Percentiles rank a stretch among this genome's conserved stretches.
Conservation (phyloP, 2,888 invertebrate species). For the Marronus borbonicus region DNA sequence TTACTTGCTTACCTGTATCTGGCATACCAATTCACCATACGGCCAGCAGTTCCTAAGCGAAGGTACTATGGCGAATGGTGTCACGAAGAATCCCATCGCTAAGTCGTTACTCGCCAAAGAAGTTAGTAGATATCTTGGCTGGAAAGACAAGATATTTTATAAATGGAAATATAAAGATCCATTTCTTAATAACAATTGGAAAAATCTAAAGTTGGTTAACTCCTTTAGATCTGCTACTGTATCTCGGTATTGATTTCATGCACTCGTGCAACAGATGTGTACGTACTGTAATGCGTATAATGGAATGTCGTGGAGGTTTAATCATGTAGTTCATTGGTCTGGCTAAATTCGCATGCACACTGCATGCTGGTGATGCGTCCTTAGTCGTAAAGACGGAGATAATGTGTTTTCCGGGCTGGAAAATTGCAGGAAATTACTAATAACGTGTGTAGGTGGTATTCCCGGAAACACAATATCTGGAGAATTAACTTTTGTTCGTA, state of each 20-base stretch:
- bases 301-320: not conserved
- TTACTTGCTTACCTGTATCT: conserved; percentile 82
- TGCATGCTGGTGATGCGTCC: no score
- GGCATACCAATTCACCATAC: conserved; percentile 91
- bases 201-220: not conserved
- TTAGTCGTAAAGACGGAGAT: no score
- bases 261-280: conserved; percentile 9
- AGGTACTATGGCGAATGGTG: conserved; percentile 88
- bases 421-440: no score
- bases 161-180: not conserved
- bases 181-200: not conserved
- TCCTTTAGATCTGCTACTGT: not conserved
- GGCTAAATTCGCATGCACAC: not conserved
- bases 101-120: conserved; percentile 90
- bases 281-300: not conserved
- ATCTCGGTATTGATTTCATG: no score
- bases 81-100: conserved; percentile 89
- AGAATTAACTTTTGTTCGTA: no score
- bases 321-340: conserved; percentile 12
- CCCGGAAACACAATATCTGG: no score
- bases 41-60: conserved; percentile 92
- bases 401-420: no score
- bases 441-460: no score
- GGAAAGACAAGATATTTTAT: conserved; percentile 63
- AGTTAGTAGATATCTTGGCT: conserved; percentile 91